Evolutionary conservation across 2,797 vertebrate genomes (phyloP).

Genomic region (Gila robusta): DNA sequence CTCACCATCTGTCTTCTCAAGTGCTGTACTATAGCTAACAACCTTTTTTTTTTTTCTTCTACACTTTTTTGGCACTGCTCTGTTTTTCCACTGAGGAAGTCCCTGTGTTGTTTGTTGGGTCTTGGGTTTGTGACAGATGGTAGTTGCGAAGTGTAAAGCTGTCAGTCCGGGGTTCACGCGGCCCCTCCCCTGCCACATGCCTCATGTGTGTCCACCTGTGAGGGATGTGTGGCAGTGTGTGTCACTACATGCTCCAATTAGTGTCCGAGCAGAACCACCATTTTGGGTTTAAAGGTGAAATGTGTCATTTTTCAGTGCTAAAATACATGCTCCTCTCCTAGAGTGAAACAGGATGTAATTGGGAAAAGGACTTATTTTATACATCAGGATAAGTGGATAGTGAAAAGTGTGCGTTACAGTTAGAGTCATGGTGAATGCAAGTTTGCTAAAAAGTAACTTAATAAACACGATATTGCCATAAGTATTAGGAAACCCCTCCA

Average conservation of each 20-base stretch:
- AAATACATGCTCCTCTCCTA: not conserved
- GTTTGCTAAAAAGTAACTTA: not conserved
- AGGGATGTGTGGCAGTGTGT: constrained; percentile 24
- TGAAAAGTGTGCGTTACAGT: not conserved
- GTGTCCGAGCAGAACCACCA: not conserved
- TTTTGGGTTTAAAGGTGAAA: not conserved
- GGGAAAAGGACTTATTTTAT: not conserved
- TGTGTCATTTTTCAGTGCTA: not conserved
- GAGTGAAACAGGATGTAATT: not conserved
- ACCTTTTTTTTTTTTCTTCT: constrained; percentile 50
- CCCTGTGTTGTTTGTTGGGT: constrained; percentile 66
- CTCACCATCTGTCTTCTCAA: constrained; percentile 73
- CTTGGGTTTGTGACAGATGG: constrained; percentile 73
- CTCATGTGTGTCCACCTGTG: constrained; percentile 49
- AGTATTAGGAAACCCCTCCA: too few species aligned
- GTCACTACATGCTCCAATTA: constrained; percentile 38
- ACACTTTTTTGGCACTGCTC: constrained; percentile 48
- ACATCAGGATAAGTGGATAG: not conserved
- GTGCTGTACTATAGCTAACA: constrained; percentile 49
- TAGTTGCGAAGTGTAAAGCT: constrained; percentile 65
- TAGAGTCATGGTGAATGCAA: not conserved
- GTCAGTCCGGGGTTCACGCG: constrained; percentile 62
- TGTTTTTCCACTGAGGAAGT: constrained; percentile 60
- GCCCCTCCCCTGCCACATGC: constrained; percentile 46
- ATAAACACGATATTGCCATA: not conserved